phyloP scores from a whole-genome alignment of 2,113 vertebrate genomes.

The Cephalopholis sonnerati region DNA sequence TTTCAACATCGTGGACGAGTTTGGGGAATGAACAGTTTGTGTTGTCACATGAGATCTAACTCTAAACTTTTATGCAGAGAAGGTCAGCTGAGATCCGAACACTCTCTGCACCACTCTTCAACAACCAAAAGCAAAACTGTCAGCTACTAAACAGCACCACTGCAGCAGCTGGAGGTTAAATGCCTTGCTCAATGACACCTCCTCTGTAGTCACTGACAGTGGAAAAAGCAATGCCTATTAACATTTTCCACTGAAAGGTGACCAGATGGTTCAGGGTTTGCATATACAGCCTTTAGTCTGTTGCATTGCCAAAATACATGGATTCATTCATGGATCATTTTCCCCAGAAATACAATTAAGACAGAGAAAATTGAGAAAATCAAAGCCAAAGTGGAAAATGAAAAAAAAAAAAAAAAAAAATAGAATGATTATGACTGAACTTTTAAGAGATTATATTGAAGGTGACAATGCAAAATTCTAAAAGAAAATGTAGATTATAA shows the following conservation, averaged over 20 bases:
- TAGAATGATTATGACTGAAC: neutral
- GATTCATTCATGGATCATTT: neutral
- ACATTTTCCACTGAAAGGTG: neutral
- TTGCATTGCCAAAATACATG: neutral
- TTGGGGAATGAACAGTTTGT: slow-evolving; percentile 16
- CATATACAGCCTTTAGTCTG: neutral
- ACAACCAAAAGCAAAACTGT: neutral
- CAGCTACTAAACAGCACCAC: neutral
- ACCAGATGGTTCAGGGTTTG: neutral
- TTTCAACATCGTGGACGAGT: slow-evolving; percentile 17
- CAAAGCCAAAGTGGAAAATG: neutral
- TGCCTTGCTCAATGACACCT: slow-evolving; percentile 24
- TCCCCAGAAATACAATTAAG: neutral
- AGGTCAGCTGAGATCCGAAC: slow-evolving; percentile 16
- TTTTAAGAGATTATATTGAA: neutral
- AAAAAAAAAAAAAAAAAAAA: neutral
- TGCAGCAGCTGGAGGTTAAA: slow-evolving; percentile 6
- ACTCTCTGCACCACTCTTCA: neutral
- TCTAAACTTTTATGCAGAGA: neutral
- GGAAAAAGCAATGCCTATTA: neutral
- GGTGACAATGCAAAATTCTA: neutral
- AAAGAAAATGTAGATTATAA: neutral
- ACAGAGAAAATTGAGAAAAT: neutral
- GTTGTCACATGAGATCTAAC: slow-evolving; percentile 23
- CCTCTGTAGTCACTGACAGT: neutral